Evolutionary conservation across 2,113 vertebrate species (phyloP).

Genomic region (Arizona elegans): DNA sequence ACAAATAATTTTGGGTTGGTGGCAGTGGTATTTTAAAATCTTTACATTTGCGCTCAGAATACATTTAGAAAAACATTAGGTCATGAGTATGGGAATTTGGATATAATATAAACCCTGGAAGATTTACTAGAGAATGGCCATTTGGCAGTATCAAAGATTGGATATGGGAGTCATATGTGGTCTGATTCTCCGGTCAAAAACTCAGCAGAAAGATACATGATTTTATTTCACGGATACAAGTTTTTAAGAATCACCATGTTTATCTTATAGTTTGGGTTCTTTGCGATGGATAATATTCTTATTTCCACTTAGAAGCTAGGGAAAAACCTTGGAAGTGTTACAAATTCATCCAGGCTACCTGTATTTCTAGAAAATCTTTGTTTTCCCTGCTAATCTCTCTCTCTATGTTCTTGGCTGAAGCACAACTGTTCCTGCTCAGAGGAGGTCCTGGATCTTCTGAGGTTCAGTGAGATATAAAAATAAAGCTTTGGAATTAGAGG

Average conservation of each 20-base stretch:
- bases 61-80: background rate
- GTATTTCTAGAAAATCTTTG: background rate
- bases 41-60: background rate
- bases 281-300: background rate
- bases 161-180: background rate
- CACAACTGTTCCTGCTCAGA: background rate
- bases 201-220: background rate
- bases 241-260: background rate
- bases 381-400: background rate
- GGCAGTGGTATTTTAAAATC: background rate
- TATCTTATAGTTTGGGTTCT: background rate
- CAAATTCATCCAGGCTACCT: background rate
- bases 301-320: background rate
- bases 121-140: background rate
- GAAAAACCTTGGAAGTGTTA: background rate
- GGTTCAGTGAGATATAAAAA: background rate
- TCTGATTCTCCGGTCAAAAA: no score
- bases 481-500: background rate
- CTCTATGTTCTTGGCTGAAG: background rate
- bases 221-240: background rate
- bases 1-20: background rate
- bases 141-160: background rate
- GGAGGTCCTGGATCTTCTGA: background rate
- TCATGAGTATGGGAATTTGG: background rate
- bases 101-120: background rate